phyloP scores from a whole-genome alignment of 2,888 invertebrate species.

The Thereva nobilitata region DNA sequence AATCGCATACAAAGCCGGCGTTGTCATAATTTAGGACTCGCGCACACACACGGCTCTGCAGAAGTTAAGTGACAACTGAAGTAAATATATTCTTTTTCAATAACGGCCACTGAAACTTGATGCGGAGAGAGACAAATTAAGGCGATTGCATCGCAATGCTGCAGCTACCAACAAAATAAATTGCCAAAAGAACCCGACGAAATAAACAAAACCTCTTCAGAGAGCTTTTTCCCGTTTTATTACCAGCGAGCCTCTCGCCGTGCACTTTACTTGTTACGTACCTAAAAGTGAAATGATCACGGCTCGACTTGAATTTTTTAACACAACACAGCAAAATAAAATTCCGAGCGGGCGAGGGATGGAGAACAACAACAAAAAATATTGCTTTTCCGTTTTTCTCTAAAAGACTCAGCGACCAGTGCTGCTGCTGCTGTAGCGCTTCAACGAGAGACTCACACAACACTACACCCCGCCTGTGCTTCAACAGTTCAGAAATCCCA shows the following conservation, averaged over 20 bases:
- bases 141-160: too few relatives aligned
- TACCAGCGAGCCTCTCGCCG: neutral
- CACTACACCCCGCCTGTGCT: slow-evolving; percentile 24
- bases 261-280: slow-evolving; percentile 19
- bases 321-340: neutral
- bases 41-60: neutral
- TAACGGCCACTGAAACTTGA: neutral
- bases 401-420: neutral
- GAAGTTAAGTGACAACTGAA: neutral
- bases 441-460: slow-evolving; percentile 33
- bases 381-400: slow-evolving; percentile 2
- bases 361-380: neutral
- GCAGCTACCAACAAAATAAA: too few relatives aligned
- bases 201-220: too few relatives aligned
- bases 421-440: slow-evolving; percentile 12
- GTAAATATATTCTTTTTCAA: neutral
- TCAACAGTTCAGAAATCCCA: neutral
- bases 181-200: too few relatives aligned
- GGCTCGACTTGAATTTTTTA: slow-evolving; percentile 14
- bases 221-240: neutral
- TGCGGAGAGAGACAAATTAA: too few relatives aligned
- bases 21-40: neutral
- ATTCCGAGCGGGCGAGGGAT: neutral
- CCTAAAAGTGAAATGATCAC: slow-evolving; percentile 33
- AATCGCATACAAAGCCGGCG: neutral